Conservation (phyloP, 2,888 invertebrate species). For the Tenthredo distinguenda region DNA sequence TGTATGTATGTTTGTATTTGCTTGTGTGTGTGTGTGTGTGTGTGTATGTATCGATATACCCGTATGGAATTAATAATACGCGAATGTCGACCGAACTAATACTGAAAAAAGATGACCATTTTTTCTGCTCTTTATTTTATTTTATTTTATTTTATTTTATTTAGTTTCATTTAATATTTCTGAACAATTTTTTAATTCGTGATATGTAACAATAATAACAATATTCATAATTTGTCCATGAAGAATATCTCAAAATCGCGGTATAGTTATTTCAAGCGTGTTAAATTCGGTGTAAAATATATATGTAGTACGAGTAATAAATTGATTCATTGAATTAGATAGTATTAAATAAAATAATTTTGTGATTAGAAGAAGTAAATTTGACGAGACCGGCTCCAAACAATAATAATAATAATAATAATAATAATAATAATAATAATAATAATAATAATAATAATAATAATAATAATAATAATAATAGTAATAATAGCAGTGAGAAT, state of each 20-base stretch:
- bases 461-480: slow-evolving; percentile 1
- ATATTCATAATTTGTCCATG: not conserved
- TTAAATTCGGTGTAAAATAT: too few relatives aligned
- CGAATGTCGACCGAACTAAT: not conserved
- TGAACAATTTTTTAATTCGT: too few relatives aligned
- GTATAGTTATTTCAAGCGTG: too few relatives aligned
- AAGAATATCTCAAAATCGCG: too few relatives aligned
- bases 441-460: not conserved
- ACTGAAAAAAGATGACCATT: not conserved
- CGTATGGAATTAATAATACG: slow-evolving; percentile 60
- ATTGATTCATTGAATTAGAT: not conserved
- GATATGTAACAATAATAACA: not conserved
- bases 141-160: not conserved
- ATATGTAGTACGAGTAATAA: too few relatives aligned
- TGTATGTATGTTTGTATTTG: slow-evolving; percentile 39
- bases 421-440: not conserved
- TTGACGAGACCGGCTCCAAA: slow-evolving; percentile 46
- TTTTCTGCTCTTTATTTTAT: not conserved
- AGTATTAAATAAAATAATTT: slow-evolving; percentile 21
- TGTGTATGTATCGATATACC: slow-evolving; percentile 59
- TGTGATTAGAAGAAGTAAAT: not conserved
- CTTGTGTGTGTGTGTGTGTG: slow-evolving; percentile 55
- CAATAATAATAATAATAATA: not conserved
- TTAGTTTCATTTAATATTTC: not conserved
- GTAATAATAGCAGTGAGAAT: not conserved